Evolutionary conservation across 1,140 invertebrate species (phyloP).

Genomic region (Chrysoperla carnea): DNA sequence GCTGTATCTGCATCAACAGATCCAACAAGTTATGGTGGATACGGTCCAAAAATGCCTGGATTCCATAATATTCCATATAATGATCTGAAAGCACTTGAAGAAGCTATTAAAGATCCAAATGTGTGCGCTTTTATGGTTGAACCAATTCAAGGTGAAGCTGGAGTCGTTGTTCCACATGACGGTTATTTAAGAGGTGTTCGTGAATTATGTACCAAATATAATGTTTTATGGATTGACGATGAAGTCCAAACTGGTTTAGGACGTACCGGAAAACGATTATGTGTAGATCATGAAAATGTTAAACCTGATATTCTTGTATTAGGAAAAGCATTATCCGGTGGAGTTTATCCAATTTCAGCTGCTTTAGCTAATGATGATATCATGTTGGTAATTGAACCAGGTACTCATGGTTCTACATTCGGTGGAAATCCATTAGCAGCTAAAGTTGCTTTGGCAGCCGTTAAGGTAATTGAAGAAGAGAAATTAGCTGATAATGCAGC

Average conservation of each 20-base stretch:
- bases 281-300: slow-evolving; percentile 82
- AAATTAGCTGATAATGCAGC: slow-evolving; percentile 76
- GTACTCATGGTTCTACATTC: slow-evolving; percentile 95
- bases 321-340: slow-evolving; percentile 94
- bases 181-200: slow-evolving; percentile 82
- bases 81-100: slow-evolving; percentile 66
- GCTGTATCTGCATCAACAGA: slow-evolving; percentile 91
- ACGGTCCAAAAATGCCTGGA: slow-evolving; percentile 93
- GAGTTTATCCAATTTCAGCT: slow-evolving; percentile 83
- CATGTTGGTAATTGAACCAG: slow-evolving; percentile 84
- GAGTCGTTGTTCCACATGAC: slow-evolving; percentile 76
- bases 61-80: slow-evolving; percentile 83
- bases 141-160: slow-evolving; percentile 98
- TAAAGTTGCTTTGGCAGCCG: slow-evolving; percentile 59
- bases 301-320: slow-evolving; percentile 87
- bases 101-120: slow-evolving; percentile 49
- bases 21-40: slow-evolving; percentile 67
- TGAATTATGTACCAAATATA: slow-evolving; percentile 81
- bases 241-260: slow-evolving; percentile 91
- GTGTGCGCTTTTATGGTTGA: slow-evolving; percentile 98
- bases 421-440: slow-evolving; percentile 95
- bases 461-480: slow-evolving; percentile 74
- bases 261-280: slow-evolving; percentile 79
- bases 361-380: slow-evolving; percentile 70
- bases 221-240: slow-evolving; percentile 94